Evolutionary conservation across 2,797 vertebrate species (phyloP).

Genomic region (Macroramphosus scolopax): DNA sequence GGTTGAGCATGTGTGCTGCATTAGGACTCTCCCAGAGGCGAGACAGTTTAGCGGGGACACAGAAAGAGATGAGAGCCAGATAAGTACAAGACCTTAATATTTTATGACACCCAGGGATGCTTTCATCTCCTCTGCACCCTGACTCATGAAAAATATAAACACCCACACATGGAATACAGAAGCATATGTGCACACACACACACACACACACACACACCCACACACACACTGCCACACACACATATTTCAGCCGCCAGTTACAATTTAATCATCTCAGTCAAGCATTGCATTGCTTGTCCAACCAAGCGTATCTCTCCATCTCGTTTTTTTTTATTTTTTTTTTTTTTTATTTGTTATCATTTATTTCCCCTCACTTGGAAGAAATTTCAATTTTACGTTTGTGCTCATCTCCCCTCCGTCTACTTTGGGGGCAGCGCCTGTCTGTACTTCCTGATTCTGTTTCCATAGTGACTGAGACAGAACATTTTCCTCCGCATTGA

Average conservation of each 20-base stretch:
- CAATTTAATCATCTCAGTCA: slow-evolving; percentile 69
- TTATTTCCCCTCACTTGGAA: slow-evolving; percentile 52
- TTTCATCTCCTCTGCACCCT: slow-evolving; percentile 55
- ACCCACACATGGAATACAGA: slow-evolving; percentile 22
- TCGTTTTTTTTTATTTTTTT: slow-evolving; percentile 61
- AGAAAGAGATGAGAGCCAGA: slow-evolving; percentile 50
- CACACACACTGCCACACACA: slow-evolving; percentile 1
- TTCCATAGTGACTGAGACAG: slow-evolving; percentile 75
- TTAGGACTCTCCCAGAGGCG: slow-evolving; percentile 23
- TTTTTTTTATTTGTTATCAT: no score
- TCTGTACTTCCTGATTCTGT: slow-evolving; percentile 72
- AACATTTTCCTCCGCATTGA: slow-evolving; percentile 66
- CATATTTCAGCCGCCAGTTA: slow-evolving; percentile 45
- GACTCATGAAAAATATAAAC: slow-evolving; percentile 52
- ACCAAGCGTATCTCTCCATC: slow-evolving; percentile 64
- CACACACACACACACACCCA: slow-evolving; percentile 11
- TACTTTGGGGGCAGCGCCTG: slow-evolving; percentile 52
- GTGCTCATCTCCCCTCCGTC: slow-evolving; percentile 48
- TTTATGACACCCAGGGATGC: slow-evolving; percentile 58
- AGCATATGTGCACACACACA: slow-evolving; percentile 14
- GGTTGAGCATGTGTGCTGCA: slow-evolving; percentile 38
- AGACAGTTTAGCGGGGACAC: slow-evolving; percentile 35
- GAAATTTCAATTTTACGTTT: slow-evolving; percentile 67
- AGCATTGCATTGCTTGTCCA: slow-evolving; percentile 63
- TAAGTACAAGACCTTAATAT: slow-evolving; percentile 56